A percentile compares a stretch with the other conserved stretches of the same genome.
Evolutionary conservation across 2,888 invertebrate genomes (phyloP).

Genomic region (Eubasilissa splendida): DNA sequence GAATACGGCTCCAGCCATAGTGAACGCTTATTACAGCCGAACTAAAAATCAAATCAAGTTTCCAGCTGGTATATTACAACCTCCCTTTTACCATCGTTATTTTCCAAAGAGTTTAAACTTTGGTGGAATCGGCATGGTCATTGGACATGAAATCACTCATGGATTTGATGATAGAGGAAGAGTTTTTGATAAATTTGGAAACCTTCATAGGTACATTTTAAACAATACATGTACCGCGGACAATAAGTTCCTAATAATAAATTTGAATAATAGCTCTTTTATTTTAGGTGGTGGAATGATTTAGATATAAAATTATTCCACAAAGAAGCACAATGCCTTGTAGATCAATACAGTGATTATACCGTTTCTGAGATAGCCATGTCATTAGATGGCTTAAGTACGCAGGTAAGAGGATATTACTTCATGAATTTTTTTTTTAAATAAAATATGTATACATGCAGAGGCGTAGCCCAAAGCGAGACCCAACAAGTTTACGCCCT

Average conservation of each 20-base stretch:
- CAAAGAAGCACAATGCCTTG: constrained; percentile 83
- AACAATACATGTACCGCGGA: too few relatives aligned
- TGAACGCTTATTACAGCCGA: constrained; percentile 96
- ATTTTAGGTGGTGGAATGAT: constrained; percentile 82
- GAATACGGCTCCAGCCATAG: constrained; percentile 91
- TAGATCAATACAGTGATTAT: constrained; percentile 90
- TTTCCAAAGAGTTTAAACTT: constrained; percentile 88
- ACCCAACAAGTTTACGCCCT: too few relatives aligned
- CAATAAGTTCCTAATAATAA: too few relatives aligned
- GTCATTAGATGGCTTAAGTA: constrained; percentile 83
- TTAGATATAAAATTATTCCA: constrained; percentile 82
- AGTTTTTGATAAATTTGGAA: constrained; percentile 94
- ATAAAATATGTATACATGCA: too few relatives aligned
- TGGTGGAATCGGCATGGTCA: constrained; percentile 93
- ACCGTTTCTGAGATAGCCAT: constrained; percentile 85
- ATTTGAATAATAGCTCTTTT: neutral
- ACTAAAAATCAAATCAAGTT: constrained; percentile 97
- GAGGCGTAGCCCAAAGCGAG: too few relatives aligned
- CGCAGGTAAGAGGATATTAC: constrained; percentile 71
- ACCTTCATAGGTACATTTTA: constrained; percentile 75
- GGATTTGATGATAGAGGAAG: constrained; percentile 94
- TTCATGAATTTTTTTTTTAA: neutral
- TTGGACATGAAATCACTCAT: constrained; percentile 92
- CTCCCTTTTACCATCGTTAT: constrained; percentile 92
- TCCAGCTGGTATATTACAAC: constrained; percentile 95